phyloP scores from a whole-genome alignment of 1,140 invertebrate species.

The Lasaia peninsularis region DNA sequence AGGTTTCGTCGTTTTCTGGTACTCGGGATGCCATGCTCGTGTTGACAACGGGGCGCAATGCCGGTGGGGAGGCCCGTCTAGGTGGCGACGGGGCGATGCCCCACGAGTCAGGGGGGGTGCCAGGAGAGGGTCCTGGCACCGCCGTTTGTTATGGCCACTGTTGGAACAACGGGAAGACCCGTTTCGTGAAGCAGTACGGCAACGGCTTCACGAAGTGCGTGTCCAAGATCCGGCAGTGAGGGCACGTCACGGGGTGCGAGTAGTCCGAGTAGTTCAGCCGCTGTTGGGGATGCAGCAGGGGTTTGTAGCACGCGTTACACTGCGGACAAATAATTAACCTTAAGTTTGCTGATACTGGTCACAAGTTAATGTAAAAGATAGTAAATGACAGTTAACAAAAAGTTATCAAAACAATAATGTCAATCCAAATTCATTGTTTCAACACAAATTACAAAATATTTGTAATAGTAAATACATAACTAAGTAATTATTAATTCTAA shows the following conservation, averaged over 20 bases:
- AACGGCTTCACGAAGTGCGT: slow-evolving; percentile 96
- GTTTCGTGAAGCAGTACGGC: slow-evolving; percentile 86
- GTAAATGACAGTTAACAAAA: too few relatives aligned
- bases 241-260: slow-evolving; percentile 93
- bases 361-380: too few relatives aligned
- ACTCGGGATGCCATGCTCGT: slow-evolving; percentile 67
- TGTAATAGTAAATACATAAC: too few relatives aligned
- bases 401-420: too few relatives aligned
- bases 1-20: slow-evolving; percentile 39
- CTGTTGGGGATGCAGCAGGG: slow-evolving; percentile 90
- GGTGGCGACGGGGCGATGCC: slow-evolving; percentile 57
- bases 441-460: too few relatives aligned
- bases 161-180: slow-evolving; percentile 82
- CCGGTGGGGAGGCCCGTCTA: slow-evolving; percentile 62
- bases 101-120: slow-evolving; percentile 61
- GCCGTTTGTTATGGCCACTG: slow-evolving; percentile 91
- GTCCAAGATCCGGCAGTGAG: slow-evolving; percentile 92
- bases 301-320: slow-evolving; percentile 94
- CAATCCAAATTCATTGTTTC: too few relatives aligned
- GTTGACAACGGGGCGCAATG: slow-evolving; percentile 72
- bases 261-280: slow-evolving; percentile 96
- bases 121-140: slow-evolving; percentile 78
- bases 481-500: too few relatives aligned
- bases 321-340: slow-evolving; percentile 54
- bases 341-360: too few relatives aligned